Conservation (phyloP, 1,140 invertebrate genomes). For the Lamellibrachia luymesi region DNA sequence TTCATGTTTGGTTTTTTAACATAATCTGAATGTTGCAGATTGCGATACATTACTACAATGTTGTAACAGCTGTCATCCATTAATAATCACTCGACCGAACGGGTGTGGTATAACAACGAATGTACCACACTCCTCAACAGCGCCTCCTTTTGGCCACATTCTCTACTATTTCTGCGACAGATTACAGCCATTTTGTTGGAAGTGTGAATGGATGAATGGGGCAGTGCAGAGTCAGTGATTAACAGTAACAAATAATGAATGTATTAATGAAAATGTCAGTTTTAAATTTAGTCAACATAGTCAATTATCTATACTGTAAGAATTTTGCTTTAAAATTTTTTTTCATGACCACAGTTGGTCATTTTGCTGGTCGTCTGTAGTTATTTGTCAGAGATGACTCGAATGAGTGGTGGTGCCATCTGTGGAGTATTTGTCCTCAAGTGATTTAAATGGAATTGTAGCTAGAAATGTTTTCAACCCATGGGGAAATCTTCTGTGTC, state of each 20-base stretch:
- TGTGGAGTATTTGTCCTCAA: background rate
- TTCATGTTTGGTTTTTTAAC: background rate
- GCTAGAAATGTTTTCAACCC: too few species aligned
- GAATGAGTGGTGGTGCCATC: background rate
- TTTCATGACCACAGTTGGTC: background rate
- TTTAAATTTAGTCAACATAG: background rate
- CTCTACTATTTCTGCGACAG: background rate
- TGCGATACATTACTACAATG: background rate
- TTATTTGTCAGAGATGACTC: background rate
- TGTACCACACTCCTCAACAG: background rate
- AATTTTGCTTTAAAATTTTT: background rate
- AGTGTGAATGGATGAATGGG: background rate
- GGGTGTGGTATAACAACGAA: background rate
- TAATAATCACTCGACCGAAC: background rate
- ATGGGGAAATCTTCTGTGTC: too few species aligned
- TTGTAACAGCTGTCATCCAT: background rate
- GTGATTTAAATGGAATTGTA: too few species aligned
- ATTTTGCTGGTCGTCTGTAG: background rate
- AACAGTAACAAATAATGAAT: background rate
- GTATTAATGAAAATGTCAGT: background rate
- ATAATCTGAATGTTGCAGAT: background rate
- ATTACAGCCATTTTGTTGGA: background rate
- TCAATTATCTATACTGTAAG: background rate
- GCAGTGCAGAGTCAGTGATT: background rate
- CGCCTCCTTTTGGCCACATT: background rate